phyloP scores from a whole-genome alignment of 2,113 vertebrate species.

The Fulmarus glacialis region DNA sequence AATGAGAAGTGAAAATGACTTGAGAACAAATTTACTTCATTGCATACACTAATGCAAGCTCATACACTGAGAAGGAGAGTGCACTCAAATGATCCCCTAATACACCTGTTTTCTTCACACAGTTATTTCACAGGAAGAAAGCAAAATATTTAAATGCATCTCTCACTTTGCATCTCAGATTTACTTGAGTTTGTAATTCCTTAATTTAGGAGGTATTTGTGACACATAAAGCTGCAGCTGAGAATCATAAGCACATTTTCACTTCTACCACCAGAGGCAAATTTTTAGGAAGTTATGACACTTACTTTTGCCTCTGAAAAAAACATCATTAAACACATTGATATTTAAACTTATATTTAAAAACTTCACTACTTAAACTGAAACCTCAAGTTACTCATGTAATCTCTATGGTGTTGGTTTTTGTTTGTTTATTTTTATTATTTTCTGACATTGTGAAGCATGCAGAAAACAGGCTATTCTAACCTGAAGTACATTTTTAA shows the following conservation, averaged over 20 bases:
- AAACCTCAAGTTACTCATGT: not conserved
- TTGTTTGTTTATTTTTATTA: not conserved
- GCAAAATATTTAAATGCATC: not conserved
- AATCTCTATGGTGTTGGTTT: fast-evolving
- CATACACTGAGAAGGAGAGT: not conserved
- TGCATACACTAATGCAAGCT: not conserved
- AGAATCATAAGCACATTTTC: not conserved
- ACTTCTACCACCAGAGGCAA: not conserved
- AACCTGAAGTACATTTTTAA: not conserved
- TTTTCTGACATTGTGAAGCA: not conserved
- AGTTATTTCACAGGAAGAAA: not conserved
- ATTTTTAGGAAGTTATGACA: not conserved
- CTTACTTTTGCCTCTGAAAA: not conserved
- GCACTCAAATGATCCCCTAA: not conserved
- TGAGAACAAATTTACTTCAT: not conserved
- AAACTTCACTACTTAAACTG: not conserved
- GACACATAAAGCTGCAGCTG: not conserved
- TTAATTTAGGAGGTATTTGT: not conserved
- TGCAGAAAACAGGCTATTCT: not conserved
- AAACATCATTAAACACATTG: not conserved
- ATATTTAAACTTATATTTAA: not conserved
- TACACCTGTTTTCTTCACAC: not conserved
- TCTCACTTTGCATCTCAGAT: not conserved
- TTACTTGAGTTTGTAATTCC: not conserved
- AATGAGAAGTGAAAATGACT: not conserved